Base-by-base conservation (phyloP, 2,888 invertebrate species). In the Megaustenia siamemsis region DNA sequence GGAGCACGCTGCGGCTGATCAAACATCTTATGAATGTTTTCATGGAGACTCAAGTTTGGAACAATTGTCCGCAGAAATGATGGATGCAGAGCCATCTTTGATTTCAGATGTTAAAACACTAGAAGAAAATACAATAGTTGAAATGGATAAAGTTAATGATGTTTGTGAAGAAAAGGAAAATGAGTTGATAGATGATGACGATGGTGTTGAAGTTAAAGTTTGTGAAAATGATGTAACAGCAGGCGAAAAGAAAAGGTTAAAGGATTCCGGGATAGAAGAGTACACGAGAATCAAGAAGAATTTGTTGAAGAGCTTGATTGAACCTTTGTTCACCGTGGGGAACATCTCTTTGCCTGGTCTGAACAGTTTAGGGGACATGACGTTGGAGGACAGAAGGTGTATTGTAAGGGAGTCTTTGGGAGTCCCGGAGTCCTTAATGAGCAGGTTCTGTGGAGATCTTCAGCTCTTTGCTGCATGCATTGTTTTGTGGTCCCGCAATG, bases 211-310 rank as follows among this genome's bases (percentile, higher is more conserved):
- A 21, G 40, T 49, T 38, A 43, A 69, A 10, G 43, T 35, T 8
- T 35, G 49, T 56, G 56, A 56, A 53, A 28, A 71, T 24, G 45
- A 10, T 24, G 32, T 12, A 12, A 24, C 28, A 21, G 53, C 24
- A 32, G 75, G 79, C 45, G 53, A 12, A 43, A 68, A 8, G 76
- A 83, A 56, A 60, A 24, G 3, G 2, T n/a, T n/a, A 10, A 71
- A 71, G 28, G 10, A 83, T 38, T 32, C 28, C 18, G 69, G 77
- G 32, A 68, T 84, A 4, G 89, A 90, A 63, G 93, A 93, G 84
- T 92, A 91, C 87, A 90, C 90, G 43, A 87, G 93, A 49, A 83
- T 87, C 12, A 86, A 83, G 6, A 90, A 88, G 66, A 86, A 89
- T 43, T 87, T 91, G 18, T 86, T 89, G 84, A 90, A 90, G 63